Evolutionary conservation across 1,140 invertebrate species (phyloP).

Genomic region (Atta texana): DNA sequence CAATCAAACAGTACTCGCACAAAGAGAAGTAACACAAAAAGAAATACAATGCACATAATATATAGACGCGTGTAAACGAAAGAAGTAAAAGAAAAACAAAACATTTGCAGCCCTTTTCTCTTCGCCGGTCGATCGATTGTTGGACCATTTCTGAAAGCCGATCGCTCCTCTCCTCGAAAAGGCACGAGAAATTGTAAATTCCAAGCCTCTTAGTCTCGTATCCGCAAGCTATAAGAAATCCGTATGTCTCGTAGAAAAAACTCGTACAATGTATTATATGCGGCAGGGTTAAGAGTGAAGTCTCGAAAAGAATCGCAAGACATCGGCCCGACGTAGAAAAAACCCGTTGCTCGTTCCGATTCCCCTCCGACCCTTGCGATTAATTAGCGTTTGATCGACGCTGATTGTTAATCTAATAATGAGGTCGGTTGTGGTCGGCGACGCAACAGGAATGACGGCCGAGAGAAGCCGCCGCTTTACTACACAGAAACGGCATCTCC

Average conservation of each 20-base stretch:
- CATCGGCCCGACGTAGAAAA: not conserved
- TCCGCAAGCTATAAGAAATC: conserved; percentile 51
- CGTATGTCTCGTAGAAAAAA: conserved; percentile 46
- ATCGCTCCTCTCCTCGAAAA: conserved; percentile 73
- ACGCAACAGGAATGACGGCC: conserved; percentile 40
- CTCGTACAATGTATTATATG: conserved; percentile 27
- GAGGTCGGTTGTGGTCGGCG: conserved; percentile 19
- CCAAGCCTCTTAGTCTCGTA: conserved; percentile 58
- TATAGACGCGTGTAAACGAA: conserved; percentile 31
- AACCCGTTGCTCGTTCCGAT: conserved; percentile 30
- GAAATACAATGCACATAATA: conserved; percentile 21
- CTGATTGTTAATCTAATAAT: conserved; percentile 2
- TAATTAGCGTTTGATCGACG: not conserved
- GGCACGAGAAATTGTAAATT: conserved; percentile 69
- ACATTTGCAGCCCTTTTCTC: not conserved
- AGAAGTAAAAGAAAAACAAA: conserved; percentile 26
- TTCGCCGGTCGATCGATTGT: conserved; percentile 59
- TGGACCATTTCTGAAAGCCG: conserved; percentile 22
- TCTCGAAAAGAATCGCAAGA: conserved; percentile 13
- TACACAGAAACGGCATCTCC: conserved; percentile 3
- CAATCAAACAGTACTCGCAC: conserved; percentile 42
- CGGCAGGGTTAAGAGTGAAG: conserved; percentile 49
- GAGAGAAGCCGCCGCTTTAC: conserved; percentile 2
- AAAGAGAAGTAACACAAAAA: conserved; percentile 53
- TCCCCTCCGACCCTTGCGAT: conserved; percentile 17